phyloP scores from a whole-genome alignment of 2,888 invertebrate species.

The Oxystoma pomonae region DNA sequence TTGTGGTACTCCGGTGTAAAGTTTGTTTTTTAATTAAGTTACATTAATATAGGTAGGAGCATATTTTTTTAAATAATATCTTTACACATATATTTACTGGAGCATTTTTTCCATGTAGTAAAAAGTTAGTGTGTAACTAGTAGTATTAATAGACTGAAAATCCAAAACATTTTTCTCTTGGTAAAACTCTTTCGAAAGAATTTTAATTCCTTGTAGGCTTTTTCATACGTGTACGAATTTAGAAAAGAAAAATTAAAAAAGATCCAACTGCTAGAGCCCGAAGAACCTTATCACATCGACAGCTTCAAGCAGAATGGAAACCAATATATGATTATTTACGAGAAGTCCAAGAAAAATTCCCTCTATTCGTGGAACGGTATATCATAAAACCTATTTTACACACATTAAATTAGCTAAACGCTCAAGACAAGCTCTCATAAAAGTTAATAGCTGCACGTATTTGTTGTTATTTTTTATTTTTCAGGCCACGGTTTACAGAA shows the following conservation, averaged over 20 bases:
- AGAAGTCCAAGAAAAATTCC: slow-evolving; percentile 19
- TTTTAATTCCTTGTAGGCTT: too few relatives aligned
- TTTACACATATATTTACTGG: too few relatives aligned
- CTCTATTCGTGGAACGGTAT: slow-evolving; percentile 36
- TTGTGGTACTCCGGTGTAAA: too few relatives aligned
- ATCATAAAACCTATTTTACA: too few relatives aligned
- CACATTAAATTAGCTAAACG: too few relatives aligned
- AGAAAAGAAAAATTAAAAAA: slow-evolving; percentile 29
- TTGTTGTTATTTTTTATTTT: neutral
- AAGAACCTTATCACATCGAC: slow-evolving; percentile 23
- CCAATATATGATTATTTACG: slow-evolving; percentile 31
- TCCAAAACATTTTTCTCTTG: too few relatives aligned
- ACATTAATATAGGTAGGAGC: too few relatives aligned
- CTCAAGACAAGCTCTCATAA: neutral
- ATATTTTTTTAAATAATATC: too few relatives aligned
- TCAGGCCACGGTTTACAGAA: neutral
- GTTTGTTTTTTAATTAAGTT: too few relatives aligned
- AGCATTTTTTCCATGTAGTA: slow-evolving; percentile 19
- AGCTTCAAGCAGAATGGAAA: slow-evolving; percentile 25
- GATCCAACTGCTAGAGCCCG: slow-evolving; percentile 29
- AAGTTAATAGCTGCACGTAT: neutral
- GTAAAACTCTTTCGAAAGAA: too few relatives aligned
- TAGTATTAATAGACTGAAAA: too few relatives aligned
- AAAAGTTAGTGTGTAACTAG: too few relatives aligned
- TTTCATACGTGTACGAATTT: slow-evolving; percentile 33